phyloP scores from a whole-genome alignment of 2,888 invertebrate genomes.

The Nephrocerus scutellatus region DNA sequence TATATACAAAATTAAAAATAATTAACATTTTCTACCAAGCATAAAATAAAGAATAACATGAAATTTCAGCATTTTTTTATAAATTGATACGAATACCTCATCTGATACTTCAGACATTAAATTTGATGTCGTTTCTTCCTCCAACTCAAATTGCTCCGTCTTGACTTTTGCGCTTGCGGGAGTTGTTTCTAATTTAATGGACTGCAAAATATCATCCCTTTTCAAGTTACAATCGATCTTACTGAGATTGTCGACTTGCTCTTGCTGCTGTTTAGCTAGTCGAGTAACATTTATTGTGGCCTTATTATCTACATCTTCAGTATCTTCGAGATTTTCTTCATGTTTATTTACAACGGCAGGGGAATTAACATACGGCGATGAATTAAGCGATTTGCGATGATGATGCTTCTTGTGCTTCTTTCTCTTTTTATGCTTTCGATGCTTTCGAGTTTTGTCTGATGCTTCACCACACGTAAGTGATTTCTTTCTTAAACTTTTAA shows the following conservation, averaged over 20 bases:
- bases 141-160: conserved; percentile 35
- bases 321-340: conserved; percentile 17
- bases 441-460: conserved; percentile 50
- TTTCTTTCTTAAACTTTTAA: conserved; percentile 38
- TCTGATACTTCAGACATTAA: conserved; percentile 42
- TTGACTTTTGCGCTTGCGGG: conserved; percentile 26
- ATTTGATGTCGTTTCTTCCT: conserved; percentile 42
- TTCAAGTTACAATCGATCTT: no score
- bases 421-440: conserved; percentile 71
- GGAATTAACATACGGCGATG: background rate
- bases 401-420: conserved; percentile 72
- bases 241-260: background rate
- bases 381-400: conserved; percentile 45
- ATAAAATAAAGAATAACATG: background rate
- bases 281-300: conserved; percentile 5
- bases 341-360: conserved; percentile 22
- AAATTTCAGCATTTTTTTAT: background rate
- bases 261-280: conserved; percentile 1
- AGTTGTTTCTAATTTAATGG: conserved; percentile 23
- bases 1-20: conserved; percentile 16
- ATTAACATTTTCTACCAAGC: background rate
- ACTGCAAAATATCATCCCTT: conserved; percentile 4
- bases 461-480: conserved; percentile 22
- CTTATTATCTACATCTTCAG: conserved; percentile 3
- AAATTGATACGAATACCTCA: conserved; percentile 28